Evolutionary conservation across 2,888 invertebrate genomes (phyloP), one percentile per base, ranked within the genome.

Genomic region (Mystacides longicornis): DNA sequence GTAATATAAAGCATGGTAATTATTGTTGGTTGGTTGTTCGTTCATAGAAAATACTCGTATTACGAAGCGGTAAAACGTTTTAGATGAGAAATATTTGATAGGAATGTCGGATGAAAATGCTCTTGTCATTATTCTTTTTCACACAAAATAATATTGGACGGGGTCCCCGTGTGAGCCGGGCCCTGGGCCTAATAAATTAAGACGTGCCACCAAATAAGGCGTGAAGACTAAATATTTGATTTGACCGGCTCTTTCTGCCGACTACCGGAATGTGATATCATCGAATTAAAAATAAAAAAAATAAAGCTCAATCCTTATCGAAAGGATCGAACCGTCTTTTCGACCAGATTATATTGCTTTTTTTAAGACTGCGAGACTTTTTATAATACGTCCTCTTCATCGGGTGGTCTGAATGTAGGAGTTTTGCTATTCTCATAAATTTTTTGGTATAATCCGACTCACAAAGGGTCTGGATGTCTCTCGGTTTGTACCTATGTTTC

Each of bases 181-280:
- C 37, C 18, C 53, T 48, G 53, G 14, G 5, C 19, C 16, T 48
- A 18, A 47, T 23, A 47, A 37, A 53, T 53, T 47, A 31, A 53
- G 53, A 53, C 23, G 23, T 48, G 56, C 42, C 37, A 56, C 52
- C 57, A 57, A 57, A 57, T 54, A 54, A 37, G 53, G 58, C 58
- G 55, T 55, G 54, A 55, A 55, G 54, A 55, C 58, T 55, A 58
- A 58, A 58, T 58, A 58, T 58, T 58, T 58, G 58, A 58, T 58
- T 58, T 55, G 54, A 52, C 49, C 31, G 52, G 55, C 51, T 58
- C 37, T 16, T 14, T 20, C 20, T 23, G 14, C 14, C 16, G 16
- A 37, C 37, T 37, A 37, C 37, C 37, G 37, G 37, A 37, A 37
- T 37, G 37, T 37, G 37, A 37, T 37, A 37, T 37, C 37, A 37